Evolutionary conservation across 2,797 vertebrate genomes (phyloP).

Genomic region (Molossus alvarezi): DNA sequence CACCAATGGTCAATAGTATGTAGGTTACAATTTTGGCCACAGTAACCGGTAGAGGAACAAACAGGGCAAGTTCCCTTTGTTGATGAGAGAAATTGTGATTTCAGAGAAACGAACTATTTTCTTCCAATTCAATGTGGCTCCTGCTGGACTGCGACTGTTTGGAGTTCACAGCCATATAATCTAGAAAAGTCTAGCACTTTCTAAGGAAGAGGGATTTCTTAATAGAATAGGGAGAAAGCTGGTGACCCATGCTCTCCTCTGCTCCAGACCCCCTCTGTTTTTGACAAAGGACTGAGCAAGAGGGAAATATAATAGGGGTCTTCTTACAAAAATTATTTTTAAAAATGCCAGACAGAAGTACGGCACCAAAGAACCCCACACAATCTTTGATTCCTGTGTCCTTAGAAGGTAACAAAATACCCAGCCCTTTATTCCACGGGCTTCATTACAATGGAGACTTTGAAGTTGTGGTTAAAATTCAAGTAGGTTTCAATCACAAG

Average conservation of each 20-base stretch:
- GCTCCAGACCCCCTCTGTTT: not conserved
- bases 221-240: not conserved
- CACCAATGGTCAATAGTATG: not conserved
- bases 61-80: not conserved
- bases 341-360: not conserved
- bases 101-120: slow-evolving; percentile 1
- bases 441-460: not conserved
- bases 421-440: not conserved
- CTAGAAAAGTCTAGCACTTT: not conserved
- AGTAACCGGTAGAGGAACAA: not conserved
- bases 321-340: slow-evolving; percentile 20
- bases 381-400: not conserved
- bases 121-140: not conserved
- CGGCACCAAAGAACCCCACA: not conserved
- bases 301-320: not conserved
- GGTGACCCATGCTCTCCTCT: not conserved
- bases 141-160: not conserved
- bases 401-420: not conserved
- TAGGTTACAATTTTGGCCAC: not conserved
- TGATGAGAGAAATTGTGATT: not conserved
- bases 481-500: not conserved
- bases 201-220: not conserved
- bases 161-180: not conserved
- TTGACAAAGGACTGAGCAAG: slow-evolving; percentile 2
- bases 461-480: not conserved